phyloP scores from a whole-genome alignment of 2,797 vertebrate genomes.

The Catharus ustulatus region DNA sequence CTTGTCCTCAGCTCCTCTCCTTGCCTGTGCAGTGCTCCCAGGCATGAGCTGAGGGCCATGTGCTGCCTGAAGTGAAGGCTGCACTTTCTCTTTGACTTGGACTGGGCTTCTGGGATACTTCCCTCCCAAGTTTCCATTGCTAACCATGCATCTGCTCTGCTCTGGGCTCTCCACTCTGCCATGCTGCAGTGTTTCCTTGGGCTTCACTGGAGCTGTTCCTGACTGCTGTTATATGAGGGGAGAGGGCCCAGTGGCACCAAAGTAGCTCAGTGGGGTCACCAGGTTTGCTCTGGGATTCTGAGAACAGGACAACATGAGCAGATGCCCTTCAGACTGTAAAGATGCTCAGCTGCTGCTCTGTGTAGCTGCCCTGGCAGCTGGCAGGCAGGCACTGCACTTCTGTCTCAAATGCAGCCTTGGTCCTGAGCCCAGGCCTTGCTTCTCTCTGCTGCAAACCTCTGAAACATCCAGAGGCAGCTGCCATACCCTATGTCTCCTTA shows the following conservation, averaged over 20 bases:
- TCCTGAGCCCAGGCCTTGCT: not conserved
- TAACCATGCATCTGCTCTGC: not conserved
- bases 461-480: not conserved
- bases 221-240: accelerated
- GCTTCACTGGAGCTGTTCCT: not conserved
- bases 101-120: not conserved
- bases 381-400: not conserved
- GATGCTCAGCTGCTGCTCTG: not conserved
- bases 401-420: not conserved
- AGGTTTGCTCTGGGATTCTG: not conserved
- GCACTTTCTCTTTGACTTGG: not conserved
- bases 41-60: not conserved
- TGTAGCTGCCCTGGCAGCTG: not conserved
- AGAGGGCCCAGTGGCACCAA: not conserved
- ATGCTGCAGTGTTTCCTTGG: not conserved
- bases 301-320: not conserved
- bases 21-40: not conserved
- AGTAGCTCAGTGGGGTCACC: not conserved
- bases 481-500: not conserved
- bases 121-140: not conserved
- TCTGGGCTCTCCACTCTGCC: not conserved
- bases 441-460: not conserved
- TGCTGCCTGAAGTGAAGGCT: not conserved
- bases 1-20: not conserved
- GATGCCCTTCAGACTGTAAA: not conserved